Conservation (phyloP, 2,888 invertebrate species). For the Siphlonurus alternatus region DNA sequence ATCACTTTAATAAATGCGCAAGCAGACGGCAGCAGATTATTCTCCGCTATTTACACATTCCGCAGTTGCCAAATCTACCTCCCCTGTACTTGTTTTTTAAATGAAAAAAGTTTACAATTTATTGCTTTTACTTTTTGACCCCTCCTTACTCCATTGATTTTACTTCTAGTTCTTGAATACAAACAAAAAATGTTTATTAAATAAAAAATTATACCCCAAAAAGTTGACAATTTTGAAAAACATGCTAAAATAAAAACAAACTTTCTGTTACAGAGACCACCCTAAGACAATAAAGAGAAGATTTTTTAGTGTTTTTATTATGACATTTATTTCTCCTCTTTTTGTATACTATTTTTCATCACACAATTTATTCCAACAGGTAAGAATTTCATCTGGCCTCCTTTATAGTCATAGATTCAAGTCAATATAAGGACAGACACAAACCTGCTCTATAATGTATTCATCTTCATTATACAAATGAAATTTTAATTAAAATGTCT, state of each 20-base stretch:
- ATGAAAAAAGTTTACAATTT: neutral
- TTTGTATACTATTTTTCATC: conserved; percentile 57
- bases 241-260: neutral
- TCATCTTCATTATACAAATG: too few species aligned
- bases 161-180: neutral
- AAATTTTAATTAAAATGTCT: too few species aligned
- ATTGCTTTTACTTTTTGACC: neutral
- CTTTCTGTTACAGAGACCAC: conserved; percentile 52
- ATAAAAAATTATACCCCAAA: neutral
- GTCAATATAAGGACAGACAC: too few species aligned
- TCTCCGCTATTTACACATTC: conserved; percentile 7
- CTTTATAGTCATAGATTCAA: too few species aligned
- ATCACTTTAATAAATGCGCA: neutral
- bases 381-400: too few species aligned
- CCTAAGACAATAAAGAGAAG: conserved; percentile 73
- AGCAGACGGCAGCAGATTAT: neutral
- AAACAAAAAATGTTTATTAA: neutral
- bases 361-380: conserved; percentile 39
- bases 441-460: too few species aligned
- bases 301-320: conserved; percentile 68
- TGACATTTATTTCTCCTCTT: conserved; percentile 63
- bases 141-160: neutral
- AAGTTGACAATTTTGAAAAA: neutral
- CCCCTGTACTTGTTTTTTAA: neutral
- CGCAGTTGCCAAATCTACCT: conserved; percentile 13